Evolutionary conservation across 2,888 invertebrate species (phyloP).

Genomic region (Drosophila macrospina): DNA sequence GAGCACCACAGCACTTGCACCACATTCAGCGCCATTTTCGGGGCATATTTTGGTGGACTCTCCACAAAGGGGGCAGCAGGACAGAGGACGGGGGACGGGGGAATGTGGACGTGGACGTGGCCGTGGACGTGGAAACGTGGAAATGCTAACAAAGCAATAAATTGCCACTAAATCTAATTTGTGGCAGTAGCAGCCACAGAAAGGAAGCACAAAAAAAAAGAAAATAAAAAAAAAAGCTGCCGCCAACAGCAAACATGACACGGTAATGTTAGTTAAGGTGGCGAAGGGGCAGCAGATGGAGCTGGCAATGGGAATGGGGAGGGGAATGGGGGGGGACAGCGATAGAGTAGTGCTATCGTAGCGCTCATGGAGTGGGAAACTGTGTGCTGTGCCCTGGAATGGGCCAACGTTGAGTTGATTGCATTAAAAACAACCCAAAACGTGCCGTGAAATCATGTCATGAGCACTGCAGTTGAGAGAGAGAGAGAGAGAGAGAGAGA

Average conservation of each 20-base stretch:
- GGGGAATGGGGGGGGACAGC: neutral
- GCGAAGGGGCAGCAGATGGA: neutral
- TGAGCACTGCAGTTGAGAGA: conserved; percentile 44
- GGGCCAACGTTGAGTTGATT: conserved; percentile 56
- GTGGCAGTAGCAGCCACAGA: conserved; percentile 57
- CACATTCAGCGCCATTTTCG: conserved; percentile 39
- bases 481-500: neutral
- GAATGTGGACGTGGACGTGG: conserved; percentile 19
- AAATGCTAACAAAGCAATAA: conserved; percentile 71
- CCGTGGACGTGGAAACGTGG: conserved; percentile 38
- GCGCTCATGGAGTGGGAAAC: neutral
- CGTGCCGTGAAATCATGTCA: conserved; percentile 64
- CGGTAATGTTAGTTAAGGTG: conserved; percentile 7
- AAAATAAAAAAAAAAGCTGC: conserved; percentile 15
- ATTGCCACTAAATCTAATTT: conserved; percentile 72
- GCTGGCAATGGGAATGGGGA: neutral
- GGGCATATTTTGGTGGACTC: conserved; percentile 44
- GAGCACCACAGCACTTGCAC: conserved; percentile 34
- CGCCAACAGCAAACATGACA: conserved; percentile 37
- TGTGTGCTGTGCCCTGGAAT: conserved; percentile 5
- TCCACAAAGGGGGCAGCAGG: neutral
- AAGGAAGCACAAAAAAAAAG: conserved; percentile 12
- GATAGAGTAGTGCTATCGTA: neutral
- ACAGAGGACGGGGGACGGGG: neutral
- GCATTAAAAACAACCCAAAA: conserved; percentile 68